Conservation (phyloP, 1,140 invertebrate species). For the Solenopsis fugax region DNA sequence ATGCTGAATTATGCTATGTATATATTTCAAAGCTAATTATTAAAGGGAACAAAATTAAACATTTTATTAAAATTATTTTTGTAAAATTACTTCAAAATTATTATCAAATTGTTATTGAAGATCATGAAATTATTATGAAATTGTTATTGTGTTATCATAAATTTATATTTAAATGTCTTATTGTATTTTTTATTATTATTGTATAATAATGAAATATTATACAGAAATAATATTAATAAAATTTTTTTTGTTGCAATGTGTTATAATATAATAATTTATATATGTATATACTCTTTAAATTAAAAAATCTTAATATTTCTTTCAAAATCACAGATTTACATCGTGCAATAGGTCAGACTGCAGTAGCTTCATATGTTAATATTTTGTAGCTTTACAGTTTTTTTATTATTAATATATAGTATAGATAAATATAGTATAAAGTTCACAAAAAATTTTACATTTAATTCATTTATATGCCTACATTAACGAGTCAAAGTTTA, state of each 20-base stretch:
- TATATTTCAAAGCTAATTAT: background rate
- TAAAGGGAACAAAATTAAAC: background rate
- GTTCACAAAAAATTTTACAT: too few species aligned
- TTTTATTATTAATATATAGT: too few species aligned
- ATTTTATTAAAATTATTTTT: conserved; percentile 42
- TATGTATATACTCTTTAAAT: too few species aligned
- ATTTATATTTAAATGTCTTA: background rate
- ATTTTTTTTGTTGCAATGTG: background rate
- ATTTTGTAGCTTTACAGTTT: too few species aligned
- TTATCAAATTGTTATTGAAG: background rate
- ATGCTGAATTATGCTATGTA: background rate
- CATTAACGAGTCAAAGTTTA: too few species aligned
- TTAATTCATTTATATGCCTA: too few species aligned
- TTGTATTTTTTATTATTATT: background rate
- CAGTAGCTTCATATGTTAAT: too few species aligned
- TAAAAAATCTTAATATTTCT: too few species aligned
- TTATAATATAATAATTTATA: background rate
- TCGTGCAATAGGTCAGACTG: too few species aligned
- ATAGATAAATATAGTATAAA: too few species aligned
- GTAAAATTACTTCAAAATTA: background rate
- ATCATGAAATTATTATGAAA: too few species aligned
- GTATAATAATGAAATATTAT: background rate
- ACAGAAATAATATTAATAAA: conserved; percentile 3
- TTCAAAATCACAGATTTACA: too few species aligned
- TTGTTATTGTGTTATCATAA: conserved; percentile 13